Evolutionary conservation across 2,888 invertebrate species (phyloP).

Genomic region (Rambutsinella grinnellia): DNA sequence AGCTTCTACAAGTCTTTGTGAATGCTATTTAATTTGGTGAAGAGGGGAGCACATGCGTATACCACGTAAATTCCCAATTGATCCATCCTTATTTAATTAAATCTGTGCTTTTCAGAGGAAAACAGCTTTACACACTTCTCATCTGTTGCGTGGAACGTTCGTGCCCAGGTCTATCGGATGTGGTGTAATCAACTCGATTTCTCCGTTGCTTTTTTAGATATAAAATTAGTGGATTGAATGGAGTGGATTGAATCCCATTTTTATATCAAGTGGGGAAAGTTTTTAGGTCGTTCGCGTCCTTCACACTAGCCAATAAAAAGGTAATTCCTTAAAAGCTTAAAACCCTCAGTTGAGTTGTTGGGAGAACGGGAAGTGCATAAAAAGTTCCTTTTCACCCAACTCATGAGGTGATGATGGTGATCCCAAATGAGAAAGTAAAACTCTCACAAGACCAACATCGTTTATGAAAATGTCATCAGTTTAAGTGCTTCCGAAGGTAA

Average conservation of each 20-base stretch:
- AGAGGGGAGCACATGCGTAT: not conserved
- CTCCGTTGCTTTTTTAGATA: not conserved
- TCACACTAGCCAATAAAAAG: not conserved
- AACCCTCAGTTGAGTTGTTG: not conserved
- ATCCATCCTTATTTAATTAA: not conserved
- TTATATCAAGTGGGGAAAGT: not conserved
- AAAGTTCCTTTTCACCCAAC: not conserved
- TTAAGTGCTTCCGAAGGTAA: not conserved
- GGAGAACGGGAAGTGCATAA: not conserved
- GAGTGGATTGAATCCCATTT: not conserved
- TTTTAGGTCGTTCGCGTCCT: not conserved
- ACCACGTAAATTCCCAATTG: not conserved
- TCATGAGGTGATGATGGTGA: not conserved
- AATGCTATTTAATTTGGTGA: no score
- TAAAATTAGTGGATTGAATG: not conserved
- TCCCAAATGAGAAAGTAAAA: no score
- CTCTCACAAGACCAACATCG: not conserved
- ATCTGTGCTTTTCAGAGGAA: not conserved
- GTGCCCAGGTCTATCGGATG: not conserved
- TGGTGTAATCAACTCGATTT: not conserved
- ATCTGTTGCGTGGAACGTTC: not conserved
- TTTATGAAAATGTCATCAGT: not conserved
- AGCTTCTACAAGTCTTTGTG: no score
- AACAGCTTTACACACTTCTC: not conserved
- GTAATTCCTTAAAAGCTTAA: not conserved